These are phyloP conservation scores for Polylopha cassiicola DNA, from an alignment of 2,888 invertebrate genomes.

Conservation along the genomic window DNA sequence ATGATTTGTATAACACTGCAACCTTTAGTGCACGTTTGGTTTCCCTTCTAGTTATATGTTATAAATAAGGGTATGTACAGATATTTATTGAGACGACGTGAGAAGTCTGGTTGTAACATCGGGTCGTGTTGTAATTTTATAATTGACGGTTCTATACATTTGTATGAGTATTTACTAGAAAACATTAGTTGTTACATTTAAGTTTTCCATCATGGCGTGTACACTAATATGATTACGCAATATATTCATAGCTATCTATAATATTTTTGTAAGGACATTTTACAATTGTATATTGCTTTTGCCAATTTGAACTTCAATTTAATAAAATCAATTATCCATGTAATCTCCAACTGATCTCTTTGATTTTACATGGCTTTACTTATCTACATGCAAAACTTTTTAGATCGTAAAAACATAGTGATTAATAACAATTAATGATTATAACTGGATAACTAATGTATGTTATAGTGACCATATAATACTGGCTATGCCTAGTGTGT, in stretches of 20 bases:
- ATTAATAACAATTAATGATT: slow-evolving; percentile 34
- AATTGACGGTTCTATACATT: slow-evolving; percentile 25
- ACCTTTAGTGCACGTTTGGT: slow-evolving; percentile 30
- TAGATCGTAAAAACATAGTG: slow-evolving; percentile 28
- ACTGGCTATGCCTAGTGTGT: slow-evolving; percentile 39
- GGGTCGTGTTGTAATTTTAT: slow-evolving; percentile 36
- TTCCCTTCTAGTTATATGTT: slow-evolving; percentile 32
- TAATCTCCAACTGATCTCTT: slow-evolving; percentile 47
- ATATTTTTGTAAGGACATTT: slow-evolving; percentile 60
- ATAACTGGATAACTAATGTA: slow-evolving; percentile 43
- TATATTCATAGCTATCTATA: slow-evolving; percentile 60
- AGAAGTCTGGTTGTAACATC: slow-evolving; percentile 51
- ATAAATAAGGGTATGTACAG: slow-evolving; percentile 60
- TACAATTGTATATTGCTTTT: slow-evolving; percentile 36
- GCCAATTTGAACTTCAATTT: slow-evolving; percentile 35
- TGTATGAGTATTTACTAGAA: slow-evolving; percentile 43
- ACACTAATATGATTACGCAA: slow-evolving; percentile 55
- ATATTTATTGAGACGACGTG: slow-evolving; percentile 65
- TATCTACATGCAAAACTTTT: slow-evolving; percentile 30
- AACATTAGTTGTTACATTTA: slow-evolving; percentile 48
- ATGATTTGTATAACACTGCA: too few relatives aligned
- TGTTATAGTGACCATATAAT: slow-evolving; percentile 37
- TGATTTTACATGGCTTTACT: slow-evolving; percentile 28
- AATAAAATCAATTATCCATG: slow-evolving; percentile 36
- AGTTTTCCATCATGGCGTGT: slow-evolving; percentile 51